Conservation (phyloP, 2,113 vertebrate species). For the Stercorarius parasiticus region DNA sequence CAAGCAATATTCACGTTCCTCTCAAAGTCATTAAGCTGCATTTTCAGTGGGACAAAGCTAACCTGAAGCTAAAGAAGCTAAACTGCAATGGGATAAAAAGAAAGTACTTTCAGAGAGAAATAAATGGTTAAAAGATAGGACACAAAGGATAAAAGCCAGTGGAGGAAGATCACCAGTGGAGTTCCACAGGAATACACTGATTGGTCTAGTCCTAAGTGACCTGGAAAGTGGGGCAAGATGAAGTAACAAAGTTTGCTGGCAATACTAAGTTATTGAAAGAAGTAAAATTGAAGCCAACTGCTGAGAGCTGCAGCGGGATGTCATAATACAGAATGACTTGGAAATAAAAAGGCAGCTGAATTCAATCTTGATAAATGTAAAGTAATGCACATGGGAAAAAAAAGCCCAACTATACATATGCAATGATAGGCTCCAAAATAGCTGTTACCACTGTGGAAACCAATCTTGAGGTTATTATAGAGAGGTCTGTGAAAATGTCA, state of each 20-base stretch:
- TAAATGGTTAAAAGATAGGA: not conserved
- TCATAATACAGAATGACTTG: conserved; percentile 1
- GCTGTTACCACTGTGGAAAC: not conserved
- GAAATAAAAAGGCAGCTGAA: conserved; percentile 27
- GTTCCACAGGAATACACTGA: not conserved
- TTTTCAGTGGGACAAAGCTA: not conserved
- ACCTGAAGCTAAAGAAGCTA: not conserved
- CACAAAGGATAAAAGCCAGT: not conserved
- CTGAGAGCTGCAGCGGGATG: not conserved
- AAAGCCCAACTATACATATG: not conserved
- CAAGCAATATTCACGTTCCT: not conserved
- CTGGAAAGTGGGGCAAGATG: not conserved
- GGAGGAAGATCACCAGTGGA: not conserved
- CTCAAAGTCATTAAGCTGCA: not conserved
- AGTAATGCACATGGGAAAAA: conserved; percentile 2
- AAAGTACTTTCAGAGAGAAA: not conserved
- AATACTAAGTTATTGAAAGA: not conserved
- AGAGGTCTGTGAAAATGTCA: conserved; percentile 25
- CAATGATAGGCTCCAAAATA: not conserved
- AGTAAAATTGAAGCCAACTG: conserved; percentile 1
- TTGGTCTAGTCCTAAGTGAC: not conserved
- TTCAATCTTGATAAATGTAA: conserved; percentile 49
- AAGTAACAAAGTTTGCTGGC: conserved; percentile 19
- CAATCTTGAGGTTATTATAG: conserved; percentile 18
- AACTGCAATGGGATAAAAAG: not conserved